A percentile compares a stretch with the other conserved stretches of the same genome.
phyloP scores from a whole-genome alignment of 2,113 vertebrate genomes.

The Gasterosteus aculeatus region DNA sequence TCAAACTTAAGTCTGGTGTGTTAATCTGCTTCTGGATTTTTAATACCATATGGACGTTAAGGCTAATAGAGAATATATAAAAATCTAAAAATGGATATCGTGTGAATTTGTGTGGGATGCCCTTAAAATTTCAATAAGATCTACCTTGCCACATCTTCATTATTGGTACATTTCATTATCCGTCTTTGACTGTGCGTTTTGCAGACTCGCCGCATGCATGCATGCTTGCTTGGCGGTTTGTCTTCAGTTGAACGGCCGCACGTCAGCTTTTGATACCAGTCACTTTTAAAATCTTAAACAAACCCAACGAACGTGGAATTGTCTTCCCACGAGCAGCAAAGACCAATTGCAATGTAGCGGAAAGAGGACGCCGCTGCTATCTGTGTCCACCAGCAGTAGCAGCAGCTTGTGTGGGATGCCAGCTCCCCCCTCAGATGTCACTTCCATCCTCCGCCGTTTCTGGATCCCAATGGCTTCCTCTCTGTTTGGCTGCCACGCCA shows the following conservation, averaged over 20 bases:
- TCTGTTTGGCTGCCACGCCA: constrained; percentile 53
- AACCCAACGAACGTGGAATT: neutral
- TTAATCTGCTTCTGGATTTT: neutral
- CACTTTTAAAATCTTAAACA: neutral
- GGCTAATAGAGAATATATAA: neutral
- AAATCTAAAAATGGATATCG: neutral
- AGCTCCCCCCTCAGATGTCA: constrained; percentile 37
- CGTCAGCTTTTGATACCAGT: constrained; percentile 32
- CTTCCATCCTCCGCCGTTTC: constrained; percentile 37
- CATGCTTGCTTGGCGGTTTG: neutral
- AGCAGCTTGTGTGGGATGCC: constrained; percentile 27
- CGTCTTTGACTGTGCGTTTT: neutral
- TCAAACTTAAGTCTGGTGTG: neutral
- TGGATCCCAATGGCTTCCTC: constrained; percentile 42
- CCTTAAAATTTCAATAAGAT: neutral
- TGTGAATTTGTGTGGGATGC: neutral
- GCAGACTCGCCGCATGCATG: neutral
- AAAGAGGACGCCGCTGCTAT: constrained; percentile 20
- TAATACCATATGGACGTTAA: neutral
- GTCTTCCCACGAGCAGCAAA: neutral
- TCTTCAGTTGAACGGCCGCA: constrained; percentile 12
- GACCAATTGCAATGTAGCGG: constrained; percentile 14
- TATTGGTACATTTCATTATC: neutral
- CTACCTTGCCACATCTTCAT: constrained; percentile 53
- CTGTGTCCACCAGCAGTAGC: constrained; percentile 28